phyloP scores from a whole-genome alignment of 1,140 invertebrate genomes.

The Drosophila subobscura region DNA sequence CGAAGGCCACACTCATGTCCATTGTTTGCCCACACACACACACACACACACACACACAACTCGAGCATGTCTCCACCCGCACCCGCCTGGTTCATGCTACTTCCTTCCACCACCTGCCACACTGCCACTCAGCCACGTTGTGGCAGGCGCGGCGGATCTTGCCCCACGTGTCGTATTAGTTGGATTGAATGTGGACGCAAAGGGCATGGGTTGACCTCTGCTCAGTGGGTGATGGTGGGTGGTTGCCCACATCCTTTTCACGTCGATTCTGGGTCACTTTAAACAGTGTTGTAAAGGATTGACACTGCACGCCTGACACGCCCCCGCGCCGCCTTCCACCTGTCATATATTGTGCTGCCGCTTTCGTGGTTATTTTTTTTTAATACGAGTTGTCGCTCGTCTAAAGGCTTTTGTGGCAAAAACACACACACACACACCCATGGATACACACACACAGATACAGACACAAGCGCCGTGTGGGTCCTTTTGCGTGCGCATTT shows the following conservation, averaged over 20 bases:
- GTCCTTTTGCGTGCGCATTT: slow-evolving; percentile 75
- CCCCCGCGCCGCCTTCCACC: slow-evolving; percentile 31
- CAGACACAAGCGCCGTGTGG: slow-evolving; percentile 10
- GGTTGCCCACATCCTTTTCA: slow-evolving; percentile 10
- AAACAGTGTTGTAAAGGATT: slow-evolving; percentile 63
- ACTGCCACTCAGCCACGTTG: slow-evolving; percentile 13
- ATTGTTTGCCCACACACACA: slow-evolving; percentile 32
- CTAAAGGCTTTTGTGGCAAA: slow-evolving; percentile 56
- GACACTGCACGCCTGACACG: neutral
- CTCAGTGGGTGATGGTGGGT: slow-evolving; percentile 11
- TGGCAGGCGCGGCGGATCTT: neutral
- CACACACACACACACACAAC: slow-evolving; percentile 24
- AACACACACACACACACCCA: slow-evolving; percentile 5
- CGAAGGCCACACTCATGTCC: slow-evolving; percentile 21
- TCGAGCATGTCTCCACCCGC: slow-evolving; percentile 57
- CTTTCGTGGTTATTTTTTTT: slow-evolving; percentile 52
- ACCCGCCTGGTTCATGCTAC: slow-evolving; percentile 8
- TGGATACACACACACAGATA: neutral
- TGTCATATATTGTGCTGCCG: slow-evolving; percentile 43
- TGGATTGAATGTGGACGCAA: slow-evolving; percentile 52
- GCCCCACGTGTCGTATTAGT: slow-evolving; percentile 72
- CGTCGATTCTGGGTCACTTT: slow-evolving; percentile 67
- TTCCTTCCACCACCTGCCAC: slow-evolving; percentile 13
- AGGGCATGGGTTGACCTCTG: slow-evolving; percentile 39
- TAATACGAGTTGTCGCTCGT: slow-evolving; percentile 27